These are phyloP conservation scores for Diorhabda sublineata DNA, from an alignment of 1,140 invertebrate genomes.

Conservation along the genomic window DNA sequence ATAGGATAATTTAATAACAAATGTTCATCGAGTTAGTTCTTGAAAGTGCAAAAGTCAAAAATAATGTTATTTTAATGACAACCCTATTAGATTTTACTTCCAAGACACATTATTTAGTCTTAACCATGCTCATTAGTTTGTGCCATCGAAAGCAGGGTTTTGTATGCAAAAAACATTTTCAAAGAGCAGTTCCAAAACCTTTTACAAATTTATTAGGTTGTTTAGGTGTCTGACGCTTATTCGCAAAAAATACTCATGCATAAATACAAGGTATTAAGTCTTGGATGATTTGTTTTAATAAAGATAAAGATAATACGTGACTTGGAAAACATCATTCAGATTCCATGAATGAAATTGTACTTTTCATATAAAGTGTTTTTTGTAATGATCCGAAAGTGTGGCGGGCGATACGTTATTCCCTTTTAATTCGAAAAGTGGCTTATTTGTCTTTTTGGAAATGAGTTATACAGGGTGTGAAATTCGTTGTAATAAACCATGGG, in stretches of 20 bases:
- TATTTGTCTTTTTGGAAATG: no score
- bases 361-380: no score
- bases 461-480: no score
- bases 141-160: background rate
- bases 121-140: background rate
- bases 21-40: no score
- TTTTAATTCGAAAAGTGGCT: no score
- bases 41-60: no score
- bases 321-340: background rate
- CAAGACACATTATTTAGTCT: background rate
- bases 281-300: background rate
- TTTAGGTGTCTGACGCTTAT: background rate
- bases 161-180: background rate
- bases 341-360: background rate
- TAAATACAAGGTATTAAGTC: background rate
- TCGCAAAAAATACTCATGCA: background rate
- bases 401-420: no score
- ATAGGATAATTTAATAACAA: no score
- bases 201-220: constrained; percentile 3
- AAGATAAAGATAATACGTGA: background rate
- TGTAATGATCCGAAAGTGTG: no score
- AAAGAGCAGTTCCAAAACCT: background rate
- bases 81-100: no score
- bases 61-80: no score
- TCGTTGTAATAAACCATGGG: no score